Evolutionary conservation across 2,113 vertebrate species (phyloP), one percentile per base, ranked within the genome.

Genomic region (Sinosuthora webbiana): DNA sequence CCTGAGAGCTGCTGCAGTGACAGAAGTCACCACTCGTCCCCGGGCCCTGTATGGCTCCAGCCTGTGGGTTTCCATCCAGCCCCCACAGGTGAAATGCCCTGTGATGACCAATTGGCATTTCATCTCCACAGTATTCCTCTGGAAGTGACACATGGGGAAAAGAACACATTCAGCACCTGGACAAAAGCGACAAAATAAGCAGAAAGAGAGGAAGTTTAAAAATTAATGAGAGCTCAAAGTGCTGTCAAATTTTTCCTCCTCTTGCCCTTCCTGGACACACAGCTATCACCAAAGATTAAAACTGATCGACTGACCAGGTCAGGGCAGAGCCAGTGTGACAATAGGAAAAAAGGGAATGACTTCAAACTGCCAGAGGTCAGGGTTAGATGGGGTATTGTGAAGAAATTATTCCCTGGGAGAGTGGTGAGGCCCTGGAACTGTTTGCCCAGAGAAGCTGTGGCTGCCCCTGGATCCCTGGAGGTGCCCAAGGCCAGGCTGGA

Each of bases 131-230:
- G 16, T 19, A 21, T 59, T 64, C 55, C 69, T 90, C 79, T 83
- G 59, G 76, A 93, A 69, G 57, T 90, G 93, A 83, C 90, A 82
- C 47, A 10, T 0, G 11, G 45, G 35, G 33, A 39, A 83, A 93
- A 69, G 41, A 88, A 60, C 27, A 56, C 24, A 52, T 82, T 79
- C 90, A 93, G 56, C 55, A 64, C 13, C 75, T 75, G 89, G 87
- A 74, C 65, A 88, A 95, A 95, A 93, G 86, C 63, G 57, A 57
- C 55, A 56, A 88, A 78, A 94, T 70, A 90, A 97, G 94, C 95
- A 93, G 80, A 87, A 90, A 93, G 35, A 35, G 42, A 93, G 92
- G 92, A 96, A 94, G 94, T 76, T 97, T 92, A 97, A 97, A 96
- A 95, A 95, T 96, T 97, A 90, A 97, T 97, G 83, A 93, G 62